These are phyloP conservation scores for Drosophila formosana DNA, from an alignment of 2,888 invertebrate genomes.

Conservation along the genomic window DNA sequence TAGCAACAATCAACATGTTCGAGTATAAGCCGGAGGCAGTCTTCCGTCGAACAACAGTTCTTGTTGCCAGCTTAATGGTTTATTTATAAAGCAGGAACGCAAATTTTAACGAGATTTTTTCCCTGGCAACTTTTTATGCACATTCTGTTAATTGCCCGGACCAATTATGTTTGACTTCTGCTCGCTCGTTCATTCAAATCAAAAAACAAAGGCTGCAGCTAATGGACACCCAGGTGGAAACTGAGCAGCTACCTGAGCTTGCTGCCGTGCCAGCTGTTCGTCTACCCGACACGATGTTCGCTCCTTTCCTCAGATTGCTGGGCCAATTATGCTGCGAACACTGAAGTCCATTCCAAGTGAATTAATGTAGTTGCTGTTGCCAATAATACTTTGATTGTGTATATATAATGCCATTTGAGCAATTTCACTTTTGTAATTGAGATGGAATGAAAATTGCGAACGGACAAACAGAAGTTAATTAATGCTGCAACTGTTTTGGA, in stretches of 20 bases:
- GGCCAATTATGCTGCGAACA: conserved; percentile 1
- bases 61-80: conserved; percentile 52
- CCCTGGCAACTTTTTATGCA: conserved; percentile 40
- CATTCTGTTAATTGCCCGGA: conserved; percentile 54
- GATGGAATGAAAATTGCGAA: not conserved
- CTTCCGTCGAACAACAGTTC: conserved; percentile 31
- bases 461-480: not conserved
- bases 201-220: conserved; percentile 27
- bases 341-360: conserved; percentile 6
- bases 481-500: not conserved
- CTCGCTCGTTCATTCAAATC: conserved; percentile 30
- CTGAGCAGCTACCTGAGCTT: not conserved
- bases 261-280: conserved; percentile 6
- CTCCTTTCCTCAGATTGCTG: not conserved
- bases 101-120: conserved; percentile 49
- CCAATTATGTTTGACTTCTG: conserved; percentile 52
- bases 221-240: conserved; percentile 23
- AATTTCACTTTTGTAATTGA: not conserved
- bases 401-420: not conserved
- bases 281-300: not conserved
- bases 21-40: conserved; percentile 14
- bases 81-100: conserved; percentile 50
- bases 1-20: conserved; percentile 15
- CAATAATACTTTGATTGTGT: not conserved
- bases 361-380: not conserved